These are phyloP conservation scores for Amphimallon solstitiale DNA, from an alignment of 2,888 invertebrate genomes.

Conservation along the genomic window DNA sequence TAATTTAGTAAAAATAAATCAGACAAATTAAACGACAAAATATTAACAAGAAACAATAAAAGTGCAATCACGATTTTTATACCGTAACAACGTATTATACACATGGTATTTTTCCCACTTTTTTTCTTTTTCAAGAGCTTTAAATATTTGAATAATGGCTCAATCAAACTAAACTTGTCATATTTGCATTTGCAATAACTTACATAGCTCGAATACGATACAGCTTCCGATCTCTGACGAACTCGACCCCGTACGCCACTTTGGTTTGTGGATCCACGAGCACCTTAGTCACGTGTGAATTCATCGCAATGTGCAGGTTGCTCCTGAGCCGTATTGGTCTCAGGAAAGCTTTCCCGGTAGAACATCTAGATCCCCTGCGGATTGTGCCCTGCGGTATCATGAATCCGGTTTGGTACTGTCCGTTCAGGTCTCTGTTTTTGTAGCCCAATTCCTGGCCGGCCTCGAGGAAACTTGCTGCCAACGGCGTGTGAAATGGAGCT, in stretches of 20 bases:
- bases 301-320: conserved; percentile 88
- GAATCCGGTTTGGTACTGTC: conserved; percentile 86
- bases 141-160: too few species aligned
- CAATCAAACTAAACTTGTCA: neutral
- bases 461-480: conserved; percentile 83
- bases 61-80: too few species aligned
- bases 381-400: conserved; percentile 87
- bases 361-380: conserved; percentile 84
- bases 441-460: conserved; percentile 76
- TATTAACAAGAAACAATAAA: too few species aligned
- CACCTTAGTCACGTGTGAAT: conserved; percentile 81
- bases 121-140: too few species aligned
- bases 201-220: conserved; percentile 75
- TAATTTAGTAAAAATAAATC: too few species aligned
- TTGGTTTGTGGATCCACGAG: conserved; percentile 79
- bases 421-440: conserved; percentile 87
- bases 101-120: too few species aligned
- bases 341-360: conserved; percentile 88
- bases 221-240: conserved; percentile 77
- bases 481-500: conserved; percentile 86
- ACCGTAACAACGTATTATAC: too few species aligned
- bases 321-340: conserved; percentile 80
- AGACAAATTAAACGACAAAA: too few species aligned
- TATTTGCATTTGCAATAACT: neutral
- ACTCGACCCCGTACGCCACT: conserved; percentile 84